These are phyloP conservation scores for Forbesichthys agassizii DNA, from an alignment of 2,113 vertebrate species.

Conservation along the genomic window DNA sequence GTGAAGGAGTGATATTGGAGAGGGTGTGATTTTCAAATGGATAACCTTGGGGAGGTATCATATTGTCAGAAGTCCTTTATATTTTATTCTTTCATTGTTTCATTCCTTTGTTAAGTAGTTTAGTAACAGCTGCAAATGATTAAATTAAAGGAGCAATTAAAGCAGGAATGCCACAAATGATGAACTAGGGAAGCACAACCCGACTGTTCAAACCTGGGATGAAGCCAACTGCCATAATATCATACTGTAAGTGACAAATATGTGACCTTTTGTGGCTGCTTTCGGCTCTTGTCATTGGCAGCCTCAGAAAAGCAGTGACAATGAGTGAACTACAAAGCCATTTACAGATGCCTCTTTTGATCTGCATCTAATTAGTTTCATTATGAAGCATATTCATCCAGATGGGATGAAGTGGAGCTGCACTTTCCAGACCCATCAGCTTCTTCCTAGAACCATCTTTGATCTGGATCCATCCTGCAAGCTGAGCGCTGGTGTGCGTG, in stretches of 20 bases:
- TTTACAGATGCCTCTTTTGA: slow-evolving; percentile 8
- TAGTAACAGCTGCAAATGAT: not conserved
- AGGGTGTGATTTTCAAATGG: not conserved
- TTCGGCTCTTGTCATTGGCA: slow-evolving; percentile 11
- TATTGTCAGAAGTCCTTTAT: too few species aligned
- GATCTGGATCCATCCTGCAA: slow-evolving; percentile 50
- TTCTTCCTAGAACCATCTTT: slow-evolving; percentile 46
- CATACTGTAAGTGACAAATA: slow-evolving; percentile 21
- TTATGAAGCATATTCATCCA: too few species aligned
- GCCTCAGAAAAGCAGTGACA: slow-evolving; percentile 11
- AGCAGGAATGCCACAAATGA: slow-evolving; percentile 10
- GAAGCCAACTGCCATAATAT: slow-evolving; percentile 27
- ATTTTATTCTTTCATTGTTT: too few species aligned
- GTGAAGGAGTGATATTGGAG: not conserved
- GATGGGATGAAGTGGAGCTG: too few species aligned
- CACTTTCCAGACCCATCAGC: slow-evolving; percentile 15
- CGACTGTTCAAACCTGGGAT: not conserved
- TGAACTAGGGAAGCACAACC: not conserved
- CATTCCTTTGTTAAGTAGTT: too few species aligned
- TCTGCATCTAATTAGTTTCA: not conserved
- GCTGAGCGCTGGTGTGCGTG: slow-evolving; percentile 51
- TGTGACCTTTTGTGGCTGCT: slow-evolving; percentile 42
- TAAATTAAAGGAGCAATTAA: not conserved
- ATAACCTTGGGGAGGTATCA: too few species aligned
- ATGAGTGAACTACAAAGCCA: slow-evolving; percentile 1